Evolutionary conservation across 2,797 vertebrate genomes (phyloP), one percentile per base, ranked within the genome.

Genomic region (Orientallactaga sibirica): DNA sequence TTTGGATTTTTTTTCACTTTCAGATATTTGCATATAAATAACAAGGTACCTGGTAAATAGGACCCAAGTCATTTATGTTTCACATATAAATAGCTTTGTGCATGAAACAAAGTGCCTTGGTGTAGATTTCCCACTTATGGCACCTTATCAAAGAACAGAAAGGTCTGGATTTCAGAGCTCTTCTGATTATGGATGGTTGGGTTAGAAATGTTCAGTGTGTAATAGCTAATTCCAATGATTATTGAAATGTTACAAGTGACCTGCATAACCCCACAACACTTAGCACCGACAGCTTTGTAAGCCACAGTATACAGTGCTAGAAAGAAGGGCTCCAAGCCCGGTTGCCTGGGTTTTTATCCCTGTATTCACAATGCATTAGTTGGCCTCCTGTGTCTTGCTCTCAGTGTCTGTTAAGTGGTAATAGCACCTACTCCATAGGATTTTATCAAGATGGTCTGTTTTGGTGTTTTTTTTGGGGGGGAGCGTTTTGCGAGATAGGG

Each of bases 381-480:
- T 74, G n/a, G 20, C 75, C n/a, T 75, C 62, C 79, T 41, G 41
- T 73, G 12, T 84, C 62, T 92, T 58, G 22, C 10, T 58, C 83
- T 93, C 58, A 24, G 80, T 48, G 19, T 85, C 83, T 78, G 20
- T 89, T 74, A 94, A 77, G 91, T 41, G 71, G 67, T 16, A 71
- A 55, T 71, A 37, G 33, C 37, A 70, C 18, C 18, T 5, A 4
- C n/a, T 80, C 58, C 14, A 3, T 37, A 61, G 64, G 78, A 82
- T 61, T 68, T 86, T 29, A 66, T 77, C 11, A 4, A 16, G 20
- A 52, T 4, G 2, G 7, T 64, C 37, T 62, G 61, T 62, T 16
- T 62, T 16, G n/a, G n/a, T n/a, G n/a, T n/a, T n/a, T n/a, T 5
- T 66, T 20, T 66, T 20, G 33, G 33, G n/a, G n/a, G n/a, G n/a